Evolutionary conservation across 2,888 invertebrate species (phyloP), one percentile per base, ranked within the genome.

Genomic region (Ptychoptera albimana): DNA sequence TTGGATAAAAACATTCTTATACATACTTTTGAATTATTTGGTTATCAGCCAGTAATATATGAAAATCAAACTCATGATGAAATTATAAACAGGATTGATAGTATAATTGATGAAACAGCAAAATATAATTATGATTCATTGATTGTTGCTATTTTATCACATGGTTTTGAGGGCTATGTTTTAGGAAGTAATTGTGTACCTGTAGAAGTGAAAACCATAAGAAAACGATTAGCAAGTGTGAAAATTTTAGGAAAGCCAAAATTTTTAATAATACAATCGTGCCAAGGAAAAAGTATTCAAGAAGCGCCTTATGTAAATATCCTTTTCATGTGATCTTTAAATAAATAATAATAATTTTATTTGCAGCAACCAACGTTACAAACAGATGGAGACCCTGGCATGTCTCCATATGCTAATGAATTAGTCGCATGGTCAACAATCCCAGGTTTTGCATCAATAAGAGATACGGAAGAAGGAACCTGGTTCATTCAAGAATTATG

Each of bases 181-280:
- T 71, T 69, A 50, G 74, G 72, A 1, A 57, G 58, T 1, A 66
- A 71, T 44, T 69, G 71, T 51, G 60, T 73, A 35, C 60, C 65
- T 0, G 57, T 74, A 1, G 52, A 61, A 47, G 61, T 69, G 8
- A 54, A 57, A 1, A 57, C 58, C n/a, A 67, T 75, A 9, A 61
- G 67, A 46, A 56, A 63, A 39, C 65, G 70, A 52, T 56, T 75
- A 42, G 64, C 67, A 36, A 59, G 56, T 2, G 54, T 51, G 7
- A 55, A 61, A 39, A 57, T 75, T 14, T 49, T 54, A 2, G 60
- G 63, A 2, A 72, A 72, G 52, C 71, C 72, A 11, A 75, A 75
- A 59, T 53, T 75, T 43, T 54, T 75, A 1, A 66, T 75, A 40
- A 60, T 75, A 36, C 75, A 75, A 56, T 71, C 74, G 1, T 75